Conservation (phyloP, 2,113 vertebrate species). For the Aptenodytes forsteri region DNA sequence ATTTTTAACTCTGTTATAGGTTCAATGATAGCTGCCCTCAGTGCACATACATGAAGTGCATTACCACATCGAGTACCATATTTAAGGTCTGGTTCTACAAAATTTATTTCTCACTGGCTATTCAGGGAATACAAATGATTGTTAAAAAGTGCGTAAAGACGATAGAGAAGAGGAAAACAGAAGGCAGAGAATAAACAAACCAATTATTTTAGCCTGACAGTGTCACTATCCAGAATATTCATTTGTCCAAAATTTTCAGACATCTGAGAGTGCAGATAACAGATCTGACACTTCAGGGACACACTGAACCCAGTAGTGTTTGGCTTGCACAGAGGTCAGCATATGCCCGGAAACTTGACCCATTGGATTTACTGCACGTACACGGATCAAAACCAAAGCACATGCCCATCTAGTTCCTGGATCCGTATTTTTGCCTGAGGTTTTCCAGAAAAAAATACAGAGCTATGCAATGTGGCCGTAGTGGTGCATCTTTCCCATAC, state of each 20-base stretch:
- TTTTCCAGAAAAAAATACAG: background rate
- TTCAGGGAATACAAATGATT: background rate
- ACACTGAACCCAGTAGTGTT: background rate
- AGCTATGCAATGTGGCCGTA: background rate
- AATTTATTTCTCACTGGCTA: background rate
- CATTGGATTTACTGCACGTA: background rate
- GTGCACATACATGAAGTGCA: background rate
- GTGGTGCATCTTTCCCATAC: background rate
- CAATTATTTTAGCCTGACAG: background rate
- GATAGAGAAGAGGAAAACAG: background rate
- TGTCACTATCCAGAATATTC: background rate
- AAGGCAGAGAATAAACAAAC: background rate
- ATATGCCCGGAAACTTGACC: background rate
- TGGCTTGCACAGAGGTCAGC: background rate
- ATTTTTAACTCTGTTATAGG: background rate
- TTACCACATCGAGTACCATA: background rate
- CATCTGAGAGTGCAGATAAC: rapidly evolving
- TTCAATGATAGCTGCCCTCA: background rate
- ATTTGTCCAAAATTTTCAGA: background rate
- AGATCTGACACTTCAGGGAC: background rate
- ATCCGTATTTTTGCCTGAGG: background rate
- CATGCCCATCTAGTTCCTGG: background rate
- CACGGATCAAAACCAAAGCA: background rate
- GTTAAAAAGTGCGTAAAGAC: background rate
- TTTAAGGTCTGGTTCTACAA: background rate